Evolutionary conservation across 1,140 invertebrate species (phyloP).

Genomic region (Calephelis virginiensis): DNA sequence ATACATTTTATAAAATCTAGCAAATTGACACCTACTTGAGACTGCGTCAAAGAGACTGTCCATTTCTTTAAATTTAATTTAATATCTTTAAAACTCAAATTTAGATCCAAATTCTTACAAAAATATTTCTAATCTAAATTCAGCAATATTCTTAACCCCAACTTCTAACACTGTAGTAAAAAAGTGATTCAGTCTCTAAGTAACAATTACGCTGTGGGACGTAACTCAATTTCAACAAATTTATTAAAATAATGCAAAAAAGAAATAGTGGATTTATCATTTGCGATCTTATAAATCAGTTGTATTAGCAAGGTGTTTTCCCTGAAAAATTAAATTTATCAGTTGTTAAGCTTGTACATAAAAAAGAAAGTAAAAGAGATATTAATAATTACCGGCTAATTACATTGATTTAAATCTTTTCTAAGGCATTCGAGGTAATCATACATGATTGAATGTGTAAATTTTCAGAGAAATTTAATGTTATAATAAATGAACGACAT

Average conservation of each 20-base stretch:
- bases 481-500: background rate
- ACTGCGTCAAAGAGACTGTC: too few relatives aligned
- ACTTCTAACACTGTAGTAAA: background rate
- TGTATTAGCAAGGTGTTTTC: background rate
- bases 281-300: background rate
- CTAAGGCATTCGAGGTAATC: background rate
- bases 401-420: background rate
- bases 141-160: too few relatives aligned
- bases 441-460: background rate
- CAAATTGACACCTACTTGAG: too few relatives aligned
- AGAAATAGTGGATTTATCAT: background rate
- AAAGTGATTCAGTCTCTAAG: background rate
- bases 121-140: too few relatives aligned
- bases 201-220: background rate
- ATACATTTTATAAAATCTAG: too few relatives aligned
- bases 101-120: too few relatives aligned
- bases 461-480: slow-evolving; percentile 5
- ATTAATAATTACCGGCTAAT: background rate
- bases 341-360: background rate
- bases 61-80: too few relatives aligned
- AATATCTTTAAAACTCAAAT: too few relatives aligned
- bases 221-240: background rate
- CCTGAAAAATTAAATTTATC: slow-evolving; percentile 1
- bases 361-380: background rate
- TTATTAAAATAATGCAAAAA: slow-evolving; percentile 1